These are phyloP conservation scores for Platycheirus rosarum DNA, from an alignment of 2,888 invertebrate species.

Conservation along the genomic window DNA sequence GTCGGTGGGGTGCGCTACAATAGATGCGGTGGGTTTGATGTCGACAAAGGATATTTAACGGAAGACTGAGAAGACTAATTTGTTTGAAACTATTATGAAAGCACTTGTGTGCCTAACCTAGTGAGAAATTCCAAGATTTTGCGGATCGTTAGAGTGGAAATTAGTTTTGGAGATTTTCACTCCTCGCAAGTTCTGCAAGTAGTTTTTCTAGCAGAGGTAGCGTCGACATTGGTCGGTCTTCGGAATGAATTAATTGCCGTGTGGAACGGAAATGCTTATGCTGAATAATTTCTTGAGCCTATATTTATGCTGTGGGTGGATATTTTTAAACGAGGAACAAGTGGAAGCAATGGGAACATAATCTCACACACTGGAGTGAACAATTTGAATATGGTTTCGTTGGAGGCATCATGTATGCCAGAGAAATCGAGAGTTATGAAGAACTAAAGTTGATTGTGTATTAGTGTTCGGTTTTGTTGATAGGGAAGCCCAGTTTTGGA, in stretches of 20 bases:
- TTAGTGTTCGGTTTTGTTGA: too few species aligned
- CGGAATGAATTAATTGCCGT: slow-evolving; percentile 57
- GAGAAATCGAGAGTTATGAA: too few species aligned
- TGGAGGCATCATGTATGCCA: too few species aligned
- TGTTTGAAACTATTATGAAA: slow-evolving; percentile 71
- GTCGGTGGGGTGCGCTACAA: neutral
- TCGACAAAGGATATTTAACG: slow-evolving; percentile 52
- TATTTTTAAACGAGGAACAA: neutral
- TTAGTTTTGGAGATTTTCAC: slow-evolving; percentile 47
- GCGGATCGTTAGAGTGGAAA: slow-evolving; percentile 67
- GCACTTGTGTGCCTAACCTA: slow-evolving; percentile 65
- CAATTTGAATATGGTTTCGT: neutral
- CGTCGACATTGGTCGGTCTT: neutral
- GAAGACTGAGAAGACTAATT: slow-evolving; percentile 62
- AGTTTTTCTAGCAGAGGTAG: neutral
- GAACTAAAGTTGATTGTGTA: too few species aligned
- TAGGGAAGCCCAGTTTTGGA: too few species aligned
- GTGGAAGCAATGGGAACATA: neutral
- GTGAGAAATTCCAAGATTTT: slow-evolving; percentile 72
- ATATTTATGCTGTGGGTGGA: neutral
- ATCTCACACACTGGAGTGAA: neutral
- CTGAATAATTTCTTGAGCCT: slow-evolving; percentile 24
- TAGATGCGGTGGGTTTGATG: neutral
- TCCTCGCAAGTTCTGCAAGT: slow-evolving; percentile 20
- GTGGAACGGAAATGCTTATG: slow-evolving; percentile 44